Conservation (phyloP, 2,113 vertebrate species). For the Lycaon pictus region DNA sequence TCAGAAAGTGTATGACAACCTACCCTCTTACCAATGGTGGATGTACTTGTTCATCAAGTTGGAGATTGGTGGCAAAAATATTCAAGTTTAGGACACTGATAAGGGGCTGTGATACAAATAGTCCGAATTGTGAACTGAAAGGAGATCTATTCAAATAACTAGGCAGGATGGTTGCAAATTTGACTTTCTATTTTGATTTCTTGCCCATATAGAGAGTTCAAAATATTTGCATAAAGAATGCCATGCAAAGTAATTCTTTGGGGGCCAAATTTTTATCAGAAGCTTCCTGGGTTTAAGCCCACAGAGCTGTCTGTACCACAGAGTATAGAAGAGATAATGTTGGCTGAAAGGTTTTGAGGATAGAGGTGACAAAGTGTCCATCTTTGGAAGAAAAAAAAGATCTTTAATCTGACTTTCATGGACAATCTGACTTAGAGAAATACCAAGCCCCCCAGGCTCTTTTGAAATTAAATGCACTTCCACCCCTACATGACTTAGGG, state of each 20-base stretch:
- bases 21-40: background rate
- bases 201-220: background rate
- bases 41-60: slow-evolving; percentile 2
- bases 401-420: background rate
- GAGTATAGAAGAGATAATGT: background rate
- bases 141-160: slow-evolving; percentile 9
- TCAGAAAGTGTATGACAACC: background rate
- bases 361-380: background rate
- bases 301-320: background rate
- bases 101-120: background rate
- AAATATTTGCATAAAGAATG: background rate
- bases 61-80: background rate
- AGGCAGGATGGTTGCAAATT: background rate
- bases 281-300: background rate
- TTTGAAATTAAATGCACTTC: background rate
- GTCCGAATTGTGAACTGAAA: background rate
- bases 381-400: background rate
- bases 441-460: background rate
- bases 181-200: slow-evolving; percentile 48
- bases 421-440: background rate
- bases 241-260: background rate
- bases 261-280: slow-evolving; percentile 4
- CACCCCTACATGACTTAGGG: background rate
- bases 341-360: slow-evolving; percentile 8
- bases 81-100: background rate